Conservation (phyloP, 2,888 invertebrate genomes). For the Sussaba pulchella region DNA sequence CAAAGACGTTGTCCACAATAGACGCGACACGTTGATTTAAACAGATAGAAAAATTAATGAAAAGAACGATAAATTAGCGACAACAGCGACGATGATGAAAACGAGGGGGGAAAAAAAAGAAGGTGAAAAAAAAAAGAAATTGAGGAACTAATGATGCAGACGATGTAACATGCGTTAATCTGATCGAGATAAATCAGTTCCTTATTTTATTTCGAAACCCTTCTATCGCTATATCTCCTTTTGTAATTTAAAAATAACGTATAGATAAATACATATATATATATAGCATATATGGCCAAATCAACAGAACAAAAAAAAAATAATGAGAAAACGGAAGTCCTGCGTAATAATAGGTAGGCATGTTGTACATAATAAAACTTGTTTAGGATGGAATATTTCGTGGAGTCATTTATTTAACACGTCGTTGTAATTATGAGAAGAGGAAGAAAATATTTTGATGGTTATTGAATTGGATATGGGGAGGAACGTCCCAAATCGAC, state of each 20-base stretch:
- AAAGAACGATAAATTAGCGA: neutral
- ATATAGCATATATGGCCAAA: conserved; percentile 54
- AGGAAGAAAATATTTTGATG: too few species aligned
- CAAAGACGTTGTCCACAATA: conserved; percentile 62
- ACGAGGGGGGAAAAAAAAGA: neutral
- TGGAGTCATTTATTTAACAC: conserved; percentile 47
- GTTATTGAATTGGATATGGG: too few species aligned
- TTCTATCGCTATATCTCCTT: conserved; percentile 54
- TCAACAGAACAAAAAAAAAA: conserved; percentile 33
- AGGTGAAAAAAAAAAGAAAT: neutral
- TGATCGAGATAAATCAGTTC: conserved; percentile 44
- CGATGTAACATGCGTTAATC: conserved; percentile 25
- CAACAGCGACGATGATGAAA: too few species aligned
- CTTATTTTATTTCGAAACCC: conserved; percentile 57
- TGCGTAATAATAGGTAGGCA: conserved; percentile 65
- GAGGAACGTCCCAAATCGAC: too few species aligned
- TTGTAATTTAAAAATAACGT: conserved; percentile 60
- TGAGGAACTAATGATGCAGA: conserved; percentile 46
- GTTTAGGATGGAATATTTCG: conserved; percentile 54
- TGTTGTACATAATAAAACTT: conserved; percentile 70
- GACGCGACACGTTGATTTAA: conserved; percentile 41
- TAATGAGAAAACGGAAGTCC: conserved; percentile 36
- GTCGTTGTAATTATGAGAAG: too few species aligned
- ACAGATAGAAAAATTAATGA: conserved; percentile 4
- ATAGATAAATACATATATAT: conserved; percentile 37